These are phyloP conservation scores for Salticus scenicus DNA, from an alignment of 2,888 invertebrate species.

Conservation along the genomic window DNA sequence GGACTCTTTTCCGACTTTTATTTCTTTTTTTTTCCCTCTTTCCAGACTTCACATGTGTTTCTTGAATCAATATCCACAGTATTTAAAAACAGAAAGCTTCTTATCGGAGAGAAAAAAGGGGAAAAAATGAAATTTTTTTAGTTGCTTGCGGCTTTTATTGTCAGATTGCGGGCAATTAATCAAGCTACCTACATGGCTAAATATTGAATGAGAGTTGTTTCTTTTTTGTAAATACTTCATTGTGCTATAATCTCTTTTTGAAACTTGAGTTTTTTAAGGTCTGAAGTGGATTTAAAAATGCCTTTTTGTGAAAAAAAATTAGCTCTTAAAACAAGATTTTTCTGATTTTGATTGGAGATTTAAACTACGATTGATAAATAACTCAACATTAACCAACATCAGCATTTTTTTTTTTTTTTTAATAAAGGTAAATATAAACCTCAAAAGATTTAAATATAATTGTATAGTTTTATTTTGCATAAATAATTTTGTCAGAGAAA, in stretches of 20 bases:
- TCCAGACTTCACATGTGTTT: not conserved
- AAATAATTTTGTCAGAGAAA: no score
- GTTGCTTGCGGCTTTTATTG: constrained; percentile 36
- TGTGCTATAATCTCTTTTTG: not conserved
- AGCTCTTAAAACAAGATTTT: no score
- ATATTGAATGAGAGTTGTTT: constrained; percentile 3
- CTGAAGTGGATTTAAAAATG: no score
- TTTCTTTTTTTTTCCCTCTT: not conserved
- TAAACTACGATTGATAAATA: no score
- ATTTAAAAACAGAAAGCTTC: not conserved
- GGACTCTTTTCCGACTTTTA: not conserved
- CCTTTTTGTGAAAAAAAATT: no score
- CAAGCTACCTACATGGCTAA: constrained; percentile 3
- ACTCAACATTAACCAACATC: no score
- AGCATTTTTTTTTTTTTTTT: no score
- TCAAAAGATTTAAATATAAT: no score
- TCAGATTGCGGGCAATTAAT: constrained; percentile 49
- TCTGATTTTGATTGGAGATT: no score
- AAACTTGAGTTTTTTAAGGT: not conserved
- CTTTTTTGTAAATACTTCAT: not conserved
- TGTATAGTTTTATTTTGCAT: no score
- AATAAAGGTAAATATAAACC: no score
- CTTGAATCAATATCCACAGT: not conserved
- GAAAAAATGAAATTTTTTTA: not conserved
- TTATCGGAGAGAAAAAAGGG: not conserved